Evolutionary conservation across 2,113 vertebrate species (phyloP), one percentile per base, ranked within the genome.

Genomic region (Hemibagrus wyckioides): DNA sequence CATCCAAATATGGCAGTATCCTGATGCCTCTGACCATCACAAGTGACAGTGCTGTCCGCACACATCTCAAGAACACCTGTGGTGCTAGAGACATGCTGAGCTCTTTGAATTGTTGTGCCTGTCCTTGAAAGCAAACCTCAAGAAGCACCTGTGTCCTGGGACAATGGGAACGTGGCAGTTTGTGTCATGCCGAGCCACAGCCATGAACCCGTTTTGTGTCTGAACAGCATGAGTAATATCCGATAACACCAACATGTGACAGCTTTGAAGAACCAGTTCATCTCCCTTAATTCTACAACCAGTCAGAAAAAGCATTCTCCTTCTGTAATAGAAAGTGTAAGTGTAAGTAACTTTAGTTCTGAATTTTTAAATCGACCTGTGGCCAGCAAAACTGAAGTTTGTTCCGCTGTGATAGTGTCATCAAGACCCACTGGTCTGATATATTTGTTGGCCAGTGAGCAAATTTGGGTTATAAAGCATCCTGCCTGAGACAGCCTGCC

Each of bases 381-480:
- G 67, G 19, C 9, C 17, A 21, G 33, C 1, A 7, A 23, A 71
- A 71, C 63, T 71, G 14, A 44, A 14, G 73, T 48, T 76, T 50
- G 10, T 76, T 7, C 25, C 73, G 10, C 36, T 39, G 36, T 73
- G 8, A 13, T 23, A 4, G 36, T 41, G 21, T 69, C 14, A 0
- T 73, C 69, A 71, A 33, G 30, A 33, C 28, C 19, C 73, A 48
- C 19, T 28, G 41, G 25, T 76, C 71, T 80, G 76, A 30, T 54
- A 56, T 80, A 80, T 56, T 80, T 80, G 50, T 50, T 80, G n/a
- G n/a, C n/a, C n/a, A 80, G 15, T 56, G 50, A 44, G 23, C 13
- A n/a, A 50, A 23, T 80, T 36, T 8, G 30, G 30, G 3, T 50
- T 33, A 50, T 56, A 33, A 56, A 80, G 52, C n/a, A 11, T 30